phyloP scores from a whole-genome alignment of 1,140 invertebrate species.

The Brachionus rubens region DNA sequence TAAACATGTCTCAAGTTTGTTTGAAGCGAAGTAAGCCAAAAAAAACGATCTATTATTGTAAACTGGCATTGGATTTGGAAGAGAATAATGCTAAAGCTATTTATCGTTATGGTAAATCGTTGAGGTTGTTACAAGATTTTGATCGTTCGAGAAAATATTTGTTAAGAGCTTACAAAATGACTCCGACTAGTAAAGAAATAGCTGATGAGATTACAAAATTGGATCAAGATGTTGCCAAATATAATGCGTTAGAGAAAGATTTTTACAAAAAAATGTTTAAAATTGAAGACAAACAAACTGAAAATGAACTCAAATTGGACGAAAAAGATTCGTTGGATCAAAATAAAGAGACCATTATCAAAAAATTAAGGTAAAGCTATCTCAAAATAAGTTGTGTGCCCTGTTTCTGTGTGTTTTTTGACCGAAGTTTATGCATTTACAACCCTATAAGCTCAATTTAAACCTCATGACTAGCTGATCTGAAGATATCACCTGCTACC shows the following conservation, averaged over 20 bases:
- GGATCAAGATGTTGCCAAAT: slow-evolving; percentile 37
- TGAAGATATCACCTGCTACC: no score
- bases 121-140: slow-evolving; percentile 30
- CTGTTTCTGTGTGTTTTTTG: no score
- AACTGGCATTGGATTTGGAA: slow-evolving; percentile 19
- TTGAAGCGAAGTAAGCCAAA: slow-evolving; percentile 15
- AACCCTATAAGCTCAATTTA: no score
- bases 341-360: slow-evolving; percentile 15
- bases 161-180: not conserved
- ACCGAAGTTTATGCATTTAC: no score
- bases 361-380: slow-evolving; percentile 35
- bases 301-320: not conserved
- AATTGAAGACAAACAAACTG: not conserved
- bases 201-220: slow-evolving; percentile 3
- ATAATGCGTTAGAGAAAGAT: slow-evolving; percentile 37
- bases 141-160: slow-evolving; percentile 20
- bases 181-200: slow-evolving; percentile 20
- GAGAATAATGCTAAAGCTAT: slow-evolving; percentile 25
- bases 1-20: slow-evolving; percentile 45
- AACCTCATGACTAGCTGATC: no score
- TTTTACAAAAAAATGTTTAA: slow-evolving; percentile 42
- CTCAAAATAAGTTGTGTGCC: no score
- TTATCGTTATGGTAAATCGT: slow-evolving; percentile 36
- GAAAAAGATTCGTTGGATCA: not conserved
- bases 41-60: slow-evolving; percentile 39